Base-by-base conservation (phyloP, 2,888 invertebrate species). In the Lomographa bimaculata region DNA sequence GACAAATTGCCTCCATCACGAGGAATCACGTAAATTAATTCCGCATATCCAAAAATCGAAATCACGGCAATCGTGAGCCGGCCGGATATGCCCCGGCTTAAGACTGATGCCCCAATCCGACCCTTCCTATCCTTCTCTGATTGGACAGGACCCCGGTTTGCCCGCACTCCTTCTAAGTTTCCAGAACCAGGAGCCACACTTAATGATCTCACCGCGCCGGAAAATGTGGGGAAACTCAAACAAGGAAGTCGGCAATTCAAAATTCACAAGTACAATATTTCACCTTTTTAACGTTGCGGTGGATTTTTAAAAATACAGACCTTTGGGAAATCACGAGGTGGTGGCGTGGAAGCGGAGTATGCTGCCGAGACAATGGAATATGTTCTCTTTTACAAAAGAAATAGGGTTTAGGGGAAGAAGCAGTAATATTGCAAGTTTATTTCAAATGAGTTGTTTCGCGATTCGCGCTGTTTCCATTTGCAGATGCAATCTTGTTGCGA, bases 311-410 rank as follows among this genome's bases (percentile, higher is more conserved):
- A 80, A 84, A 81, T 75, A 77, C 65, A 57, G 73, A 65, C 86
- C 86, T 76, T 64, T 68, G 86, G 86, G 86, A 87, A 87, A 87
- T 87, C 85, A 85, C 5, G 68, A 68, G 65, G 69, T 72, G 72
- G 70, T 70, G 57, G 59, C 35, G 49, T 57, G 68, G 64, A 64
- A 68, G 64, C 55, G 57, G 48, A 46, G 57, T 20, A 37, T 54
- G 54, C 62, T 48, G 54, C 38, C 30, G 43, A 41, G 42, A 47
- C 64, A 62, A 50, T 48, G 58, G 57, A 79, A 67, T 69, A 63
- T 74, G 58, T 60, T 52, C 69, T 67, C 61, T 79, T 65, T 60
- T 44, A 46, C 54, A 42, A 59, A 58, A 46, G 45, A 30, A 46
- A 47, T 60, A 73, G 58, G 60, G 41, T 52, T 30, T 9, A 29